Evolutionary conservation across 2,113 vertebrate species (phyloP).

Genomic region (Trichomycterus rosablanca): DNA sequence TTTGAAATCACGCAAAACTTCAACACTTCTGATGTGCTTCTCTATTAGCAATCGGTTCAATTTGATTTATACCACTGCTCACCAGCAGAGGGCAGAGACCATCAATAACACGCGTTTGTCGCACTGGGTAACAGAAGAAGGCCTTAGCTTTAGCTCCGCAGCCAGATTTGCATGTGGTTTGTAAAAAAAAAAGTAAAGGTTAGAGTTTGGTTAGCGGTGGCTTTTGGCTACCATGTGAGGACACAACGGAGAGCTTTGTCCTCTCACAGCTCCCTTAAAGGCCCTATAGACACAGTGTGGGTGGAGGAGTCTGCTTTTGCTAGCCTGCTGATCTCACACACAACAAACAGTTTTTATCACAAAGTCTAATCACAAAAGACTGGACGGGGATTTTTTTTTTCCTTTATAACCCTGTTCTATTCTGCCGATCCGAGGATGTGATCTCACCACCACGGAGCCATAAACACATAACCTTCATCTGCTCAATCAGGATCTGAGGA

Average conservation of each 20-base stretch:
- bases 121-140: not conserved
- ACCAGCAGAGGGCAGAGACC: not conserved
- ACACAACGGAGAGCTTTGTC: conserved; percentile 16
- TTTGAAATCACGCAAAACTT: too few species aligned
- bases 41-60: too few species aligned
- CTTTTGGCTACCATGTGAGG: conserved; percentile 3
- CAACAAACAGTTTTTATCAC: too few species aligned
- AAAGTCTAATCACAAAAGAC: not conserved
- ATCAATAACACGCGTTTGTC: not conserved
- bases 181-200: conserved; percentile 19
- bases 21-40: too few species aligned
- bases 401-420: too few species aligned
- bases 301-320: not conserved
- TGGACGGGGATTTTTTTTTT: not conserved
- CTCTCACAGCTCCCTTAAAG: conserved; percentile 3
- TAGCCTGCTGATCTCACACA: not conserved
- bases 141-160: not conserved
- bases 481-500: too few species aligned
- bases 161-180: conserved; percentile 32
- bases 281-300: not conserved
- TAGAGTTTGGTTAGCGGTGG: conserved; percentile 8
- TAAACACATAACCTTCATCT: too few species aligned
- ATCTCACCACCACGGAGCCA: too few species aligned
- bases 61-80: too few species aligned
- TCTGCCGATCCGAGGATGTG: too few species aligned